Percentiles rank a stretch among this genome's conserved stretches.
Evolutionary conservation across 1,140 invertebrate species (phyloP).

Genomic region (Heliconius nattereri): DNA sequence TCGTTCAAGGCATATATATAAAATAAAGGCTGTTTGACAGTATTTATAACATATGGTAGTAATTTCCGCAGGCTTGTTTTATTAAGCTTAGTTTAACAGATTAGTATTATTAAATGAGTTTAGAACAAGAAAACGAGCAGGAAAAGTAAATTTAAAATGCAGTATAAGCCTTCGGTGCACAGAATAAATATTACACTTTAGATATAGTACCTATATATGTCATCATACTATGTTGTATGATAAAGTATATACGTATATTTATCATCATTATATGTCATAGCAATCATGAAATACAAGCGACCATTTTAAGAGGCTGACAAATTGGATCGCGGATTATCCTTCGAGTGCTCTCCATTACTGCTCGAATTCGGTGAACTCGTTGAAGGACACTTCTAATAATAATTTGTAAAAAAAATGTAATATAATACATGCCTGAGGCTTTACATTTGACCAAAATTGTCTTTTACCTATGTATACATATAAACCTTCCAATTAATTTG

Average conservation of each 20-base stretch:
- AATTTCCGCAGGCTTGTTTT: no score
- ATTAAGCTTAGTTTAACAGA: no score
- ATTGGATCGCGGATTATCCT: slow-evolving; percentile 58
- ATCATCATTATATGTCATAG: slow-evolving; percentile 13
- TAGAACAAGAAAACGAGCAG: no score
- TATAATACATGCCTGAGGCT: background rate
- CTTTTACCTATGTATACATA: background rate
- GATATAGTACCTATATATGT: background rate
- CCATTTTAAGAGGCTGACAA: slow-evolving; percentile 51
- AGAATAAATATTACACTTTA: background rate
- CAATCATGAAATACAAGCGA: slow-evolving; percentile 16
- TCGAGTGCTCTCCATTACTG: slow-evolving; percentile 45
- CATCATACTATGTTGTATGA: background rate
- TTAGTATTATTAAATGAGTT: no score
- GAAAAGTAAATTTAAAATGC: no score
- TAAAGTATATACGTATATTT: no score
- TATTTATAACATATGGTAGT: no score
- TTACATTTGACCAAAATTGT: background rate
- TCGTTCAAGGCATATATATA: background rate
- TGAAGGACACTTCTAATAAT: slow-evolving; percentile 30
- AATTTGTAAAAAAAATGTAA: slow-evolving; percentile 9
- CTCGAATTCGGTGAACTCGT: slow-evolving; percentile 31
- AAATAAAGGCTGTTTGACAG: no score
- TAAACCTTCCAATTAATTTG: no score
- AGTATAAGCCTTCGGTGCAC: no score